Conservation (phyloP, 1,140 invertebrate species). For the Drosophila murphyi region DNA sequence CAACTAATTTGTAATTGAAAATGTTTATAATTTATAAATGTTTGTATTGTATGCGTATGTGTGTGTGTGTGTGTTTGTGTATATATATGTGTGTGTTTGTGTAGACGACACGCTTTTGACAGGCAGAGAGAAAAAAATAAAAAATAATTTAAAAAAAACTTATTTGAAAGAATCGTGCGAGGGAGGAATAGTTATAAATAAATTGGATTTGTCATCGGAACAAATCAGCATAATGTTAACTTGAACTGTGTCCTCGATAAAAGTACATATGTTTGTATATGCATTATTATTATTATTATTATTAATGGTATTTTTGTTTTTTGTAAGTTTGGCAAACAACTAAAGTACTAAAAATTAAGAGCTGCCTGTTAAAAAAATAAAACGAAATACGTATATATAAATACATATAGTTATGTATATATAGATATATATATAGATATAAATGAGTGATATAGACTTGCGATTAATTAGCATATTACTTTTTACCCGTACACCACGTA, state of each 20-base stretch:
- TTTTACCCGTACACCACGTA: conserved; percentile 73
- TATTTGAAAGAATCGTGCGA: neutral
- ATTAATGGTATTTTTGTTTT: conserved; percentile 46
- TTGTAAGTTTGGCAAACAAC: conserved; percentile 44
- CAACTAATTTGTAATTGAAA: conserved; percentile 70
- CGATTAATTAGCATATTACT: conserved; percentile 14
- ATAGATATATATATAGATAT: neutral
- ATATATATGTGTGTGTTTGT: conserved; percentile 21
- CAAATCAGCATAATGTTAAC: conserved; percentile 80
- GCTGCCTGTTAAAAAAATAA: conserved; percentile 17
- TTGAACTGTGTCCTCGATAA: conserved; percentile 80
- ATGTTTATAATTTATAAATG: conserved; percentile 60
- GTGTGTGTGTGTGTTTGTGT: conserved; percentile 17
- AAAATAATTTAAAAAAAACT: conserved; percentile 44
- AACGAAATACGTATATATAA: conserved; percentile 11
- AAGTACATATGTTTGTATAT: conserved; percentile 57
- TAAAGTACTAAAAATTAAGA: conserved; percentile 17
- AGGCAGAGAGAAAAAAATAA: conserved; percentile 49
- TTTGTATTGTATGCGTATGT: conserved; percentile 35
- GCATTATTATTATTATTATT: conserved; percentile 38
- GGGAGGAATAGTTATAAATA: conserved; percentile 43
- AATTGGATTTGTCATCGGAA: conserved; percentile 31
- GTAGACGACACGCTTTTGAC: conserved; percentile 36
- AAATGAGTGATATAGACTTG: conserved; percentile 3
- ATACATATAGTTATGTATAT: conserved; percentile 10